Evolutionary conservation across 2,797 vertebrate genomes (phyloP), one percentile per base, ranked within the genome.

Genomic region (Sebastes flavidus): DNA sequence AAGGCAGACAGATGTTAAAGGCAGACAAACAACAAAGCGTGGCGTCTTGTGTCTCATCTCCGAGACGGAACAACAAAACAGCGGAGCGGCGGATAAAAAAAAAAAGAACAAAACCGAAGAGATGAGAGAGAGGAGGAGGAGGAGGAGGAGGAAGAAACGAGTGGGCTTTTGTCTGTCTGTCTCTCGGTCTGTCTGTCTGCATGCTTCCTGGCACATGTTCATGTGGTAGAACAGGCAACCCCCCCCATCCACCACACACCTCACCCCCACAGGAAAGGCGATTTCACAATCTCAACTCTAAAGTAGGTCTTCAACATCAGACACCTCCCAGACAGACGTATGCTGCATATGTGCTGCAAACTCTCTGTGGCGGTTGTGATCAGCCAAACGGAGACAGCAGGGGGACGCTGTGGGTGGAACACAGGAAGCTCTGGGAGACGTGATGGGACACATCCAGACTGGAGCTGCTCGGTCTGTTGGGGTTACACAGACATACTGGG

Each of bases 1-100:
- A 89, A 86, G 75, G 78, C 72, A 89, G 87, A 88, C 88, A 90
- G 87, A 92, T 88, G 89, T 90, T 87, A 81, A 89, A 91, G 63
- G 81, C 72, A 84, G 83, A 86, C 78, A 80, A 88, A 88, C 87
- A 88, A 87, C 88, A 89, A 86, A 87, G 90, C 74, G 46, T 75
- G 75, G 78, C 72, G 56, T 79, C 87, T 81, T 73, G 58, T 52
- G 81, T 87, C 82, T 89, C 82, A 86, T 89, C 72, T 84, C 68
- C 24, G 76, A 87, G 86, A 76, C 61, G 67, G 70, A 90, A 90
- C 74, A 85, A 87, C 81, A 86, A 83, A 90, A 86, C 75, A 85
- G 80, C 46, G n/a, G 77, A 85, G 82, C 29, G 24, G 11, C 24
- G 42, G 80, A 34, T 30, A 22, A 8, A 63, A 60, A 63, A 63